Evolutionary conservation across 2,888 invertebrate species (phyloP), one percentile per base, ranked within the genome.

Genomic region (Willowsia nigromaculata): DNA sequence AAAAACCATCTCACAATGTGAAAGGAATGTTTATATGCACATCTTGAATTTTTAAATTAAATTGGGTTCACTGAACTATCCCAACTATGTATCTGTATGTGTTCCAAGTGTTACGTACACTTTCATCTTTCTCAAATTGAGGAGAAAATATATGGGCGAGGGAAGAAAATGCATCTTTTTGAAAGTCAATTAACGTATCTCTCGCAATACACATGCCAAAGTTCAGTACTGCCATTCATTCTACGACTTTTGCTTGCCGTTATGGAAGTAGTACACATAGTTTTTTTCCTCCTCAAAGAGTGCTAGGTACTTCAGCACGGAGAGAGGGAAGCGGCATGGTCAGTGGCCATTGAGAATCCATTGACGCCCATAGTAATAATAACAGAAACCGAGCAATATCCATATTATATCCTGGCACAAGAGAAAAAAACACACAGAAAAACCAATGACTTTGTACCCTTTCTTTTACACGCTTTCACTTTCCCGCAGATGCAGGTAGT

Each of bases 51-150:
- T 86, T 86, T 80, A 80, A 86, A 86, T 50, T 78, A 86, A 80
- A 86, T 80, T 33, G 85, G 27, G 87, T 81, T 87, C 87, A 87
- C 27, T 81, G 87, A 81, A 81, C 87, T 33, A 62, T n/a, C 1
- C 30, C 9, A 0, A 6, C 18, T 40, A n/a, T n/a, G n/a, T n/a
- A 13, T 11, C 9, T 1, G 33, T 2, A 33, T 40, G 33, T 40
- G 0, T 11, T 68, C 9, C 68, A 40, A 7, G 68, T 40, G 11
- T 7, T 4, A 18, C 40, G n/a, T 68, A 22, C 5, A 5, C 5
- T 62, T 13, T 13, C 33, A 6, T 27, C 27, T 0, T 0, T 33
- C 22, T 15, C 33, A 33, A 62, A 30, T 33, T 7, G 9, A 62
- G 15, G 30, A 13, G 30, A 13, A 56, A 59, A 62, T 11, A 33